Base-by-base conservation (phyloP, 1,140 invertebrate species). In the Orchestia grillus region DNA sequence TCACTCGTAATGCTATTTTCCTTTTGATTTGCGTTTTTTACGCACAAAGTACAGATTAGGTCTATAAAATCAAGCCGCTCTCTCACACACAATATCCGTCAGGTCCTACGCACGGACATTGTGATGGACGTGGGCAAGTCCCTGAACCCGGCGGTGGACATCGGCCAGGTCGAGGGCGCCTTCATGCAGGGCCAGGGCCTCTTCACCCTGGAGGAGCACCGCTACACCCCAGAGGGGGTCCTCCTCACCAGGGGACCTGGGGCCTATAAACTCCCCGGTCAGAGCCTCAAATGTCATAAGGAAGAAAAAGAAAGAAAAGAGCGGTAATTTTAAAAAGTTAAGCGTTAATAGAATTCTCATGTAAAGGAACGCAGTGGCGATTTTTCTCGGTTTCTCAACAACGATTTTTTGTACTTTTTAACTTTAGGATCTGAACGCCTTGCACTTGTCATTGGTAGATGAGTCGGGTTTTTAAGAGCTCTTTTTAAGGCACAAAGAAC, bases 61-160 rank as follows among this genome's bases (percentile, higher is more conserved):
- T 53, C n/a, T n/a, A n/a, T n/a, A n/a, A n/a, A n/a, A 23, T 8
- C 62, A 77, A 23, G 11, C 11, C 15, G 36, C 28, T 1, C 62
- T 77, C 62, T 23, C 28, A 15, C 15, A 77, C 28, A 36, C 62
- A 77, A 77, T 77, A 77, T 77, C 62, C 62, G 62, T 77, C 88
- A 98, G 98, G 98, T 99, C 16, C 97, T 99, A 91, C 98, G 98
- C 97, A 98, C 98, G 3, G 99, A 99, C 97, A 99, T 99, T 97
- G 99, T 99, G 0, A 99, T 99, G 99, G 99, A 99, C 97, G 98
- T 99, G 95, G 98, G 98, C 42, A 98, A 99, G 96, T 99, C 99
- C 97, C 97, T 99, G 47, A 99, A 99, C 97, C 99, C 99, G 44
- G 99, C 99, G 0, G 99, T 99, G 97, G 99, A 99, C 97, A 99